Evolutionary conservation across 2,797 vertebrate genomes (phyloP).

Genomic region (Anguilla marmorata): DNA sequence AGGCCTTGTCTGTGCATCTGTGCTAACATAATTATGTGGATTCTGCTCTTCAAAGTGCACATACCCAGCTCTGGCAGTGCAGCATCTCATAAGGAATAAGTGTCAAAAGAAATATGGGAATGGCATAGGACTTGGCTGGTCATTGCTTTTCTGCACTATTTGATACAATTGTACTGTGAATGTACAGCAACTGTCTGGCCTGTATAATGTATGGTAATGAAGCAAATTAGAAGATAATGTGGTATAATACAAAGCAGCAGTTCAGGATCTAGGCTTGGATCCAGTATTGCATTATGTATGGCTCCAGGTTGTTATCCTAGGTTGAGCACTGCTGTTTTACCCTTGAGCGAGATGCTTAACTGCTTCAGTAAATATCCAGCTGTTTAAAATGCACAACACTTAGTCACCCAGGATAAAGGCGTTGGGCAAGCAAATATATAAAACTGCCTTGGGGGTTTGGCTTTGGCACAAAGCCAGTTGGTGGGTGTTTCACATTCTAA

Average conservation of each 20-base stretch:
- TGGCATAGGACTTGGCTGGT: background rate
- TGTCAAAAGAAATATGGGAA: background rate
- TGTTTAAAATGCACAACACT: constrained; percentile 13
- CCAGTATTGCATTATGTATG: constrained; percentile 1
- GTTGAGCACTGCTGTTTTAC: background rate
- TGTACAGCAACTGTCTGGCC: background rate
- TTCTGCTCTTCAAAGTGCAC: background rate
- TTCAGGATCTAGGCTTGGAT: background rate
- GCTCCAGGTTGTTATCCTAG: background rate
- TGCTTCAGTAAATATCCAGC: constrained; percentile 1
- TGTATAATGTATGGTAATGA: constrained; percentile 9
- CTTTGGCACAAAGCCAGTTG: background rate
- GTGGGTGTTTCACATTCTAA: background rate
- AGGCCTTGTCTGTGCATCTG: background rate
- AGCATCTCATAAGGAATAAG: background rate
- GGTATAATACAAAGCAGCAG: background rate
- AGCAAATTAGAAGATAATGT: background rate
- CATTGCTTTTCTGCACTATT: background rate
- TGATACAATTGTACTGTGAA: background rate
- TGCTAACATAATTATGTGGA: background rate
- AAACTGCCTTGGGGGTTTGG: background rate
- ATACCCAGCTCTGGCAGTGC: background rate
- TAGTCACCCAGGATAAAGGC: constrained; percentile 4
- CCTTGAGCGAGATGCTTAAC: constrained; percentile 6
- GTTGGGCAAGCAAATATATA: constrained; percentile 1